These are phyloP conservation scores for Cantharis nigra DNA, from an alignment of 2,888 invertebrate genomes.

Conservation along the genomic window DNA sequence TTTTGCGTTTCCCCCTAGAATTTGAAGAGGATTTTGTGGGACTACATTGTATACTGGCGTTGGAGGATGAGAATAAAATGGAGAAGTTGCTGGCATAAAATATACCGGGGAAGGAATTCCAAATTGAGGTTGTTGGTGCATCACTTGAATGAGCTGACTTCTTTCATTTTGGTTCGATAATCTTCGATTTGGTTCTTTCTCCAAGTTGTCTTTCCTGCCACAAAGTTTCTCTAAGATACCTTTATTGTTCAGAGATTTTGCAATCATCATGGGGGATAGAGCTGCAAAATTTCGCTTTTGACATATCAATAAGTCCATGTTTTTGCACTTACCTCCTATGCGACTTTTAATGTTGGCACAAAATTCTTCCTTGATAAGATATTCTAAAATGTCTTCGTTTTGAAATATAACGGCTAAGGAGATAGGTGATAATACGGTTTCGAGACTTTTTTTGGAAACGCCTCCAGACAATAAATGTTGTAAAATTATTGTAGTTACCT, in stretches of 20 bases:
- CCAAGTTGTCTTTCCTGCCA: not conserved
- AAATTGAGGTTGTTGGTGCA: not conserved
- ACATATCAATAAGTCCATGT: not conserved
- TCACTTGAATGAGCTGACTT: not conserved
- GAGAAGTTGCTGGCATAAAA: not conserved
- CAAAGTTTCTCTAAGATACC: not conserved
- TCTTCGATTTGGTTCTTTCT: not conserved
- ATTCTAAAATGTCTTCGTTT: slow-evolving; percentile 43
- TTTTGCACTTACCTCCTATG: slow-evolving; percentile 40
- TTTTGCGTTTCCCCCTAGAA: not conserved
- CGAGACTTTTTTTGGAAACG: slow-evolving; percentile 47
- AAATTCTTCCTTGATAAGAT: slow-evolving; percentile 45
- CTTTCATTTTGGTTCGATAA: not conserved
- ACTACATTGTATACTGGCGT: not conserved
- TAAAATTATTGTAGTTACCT: slow-evolving; percentile 44
- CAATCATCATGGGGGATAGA: not conserved
- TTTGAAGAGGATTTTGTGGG: not conserved
- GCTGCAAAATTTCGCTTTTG: not conserved
- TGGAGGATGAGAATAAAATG: not conserved
- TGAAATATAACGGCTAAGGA: slow-evolving; percentile 47
- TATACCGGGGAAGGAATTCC: not conserved
- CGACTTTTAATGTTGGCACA: slow-evolving; percentile 40
- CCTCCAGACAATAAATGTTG: slow-evolving; percentile 49
- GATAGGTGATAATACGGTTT: slow-evolving; percentile 47
- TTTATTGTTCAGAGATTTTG: not conserved